These are phyloP conservation scores for Tupiocoris notatus DNA, from an alignment of 2,888 invertebrate species.

Conservation along the genomic window DNA sequence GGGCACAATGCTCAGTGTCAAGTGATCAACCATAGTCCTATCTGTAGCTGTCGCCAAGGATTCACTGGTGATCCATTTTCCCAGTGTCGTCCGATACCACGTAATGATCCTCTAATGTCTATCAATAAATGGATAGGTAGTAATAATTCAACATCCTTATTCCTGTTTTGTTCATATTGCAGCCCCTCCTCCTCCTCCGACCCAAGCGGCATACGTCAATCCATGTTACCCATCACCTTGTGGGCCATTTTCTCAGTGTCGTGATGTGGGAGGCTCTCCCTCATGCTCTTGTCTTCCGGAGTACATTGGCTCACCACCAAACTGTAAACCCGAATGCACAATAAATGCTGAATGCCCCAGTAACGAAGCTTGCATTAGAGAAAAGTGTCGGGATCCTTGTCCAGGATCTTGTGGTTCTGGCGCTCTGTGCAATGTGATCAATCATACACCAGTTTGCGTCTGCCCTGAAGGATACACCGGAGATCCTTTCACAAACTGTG, in stretches of 20 bases:
- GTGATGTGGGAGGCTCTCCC: conserved; percentile 47
- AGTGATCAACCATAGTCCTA: conserved; percentile 75
- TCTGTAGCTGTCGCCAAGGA: conserved; percentile 73
- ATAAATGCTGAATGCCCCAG: conserved; percentile 80
- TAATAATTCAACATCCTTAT: background rate
- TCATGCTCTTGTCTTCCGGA: conserved; percentile 73
- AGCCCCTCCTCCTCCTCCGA: conserved; percentile 41
- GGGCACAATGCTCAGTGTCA: conserved; percentile 76
- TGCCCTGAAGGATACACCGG: conserved; percentile 53
- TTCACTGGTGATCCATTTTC: conserved; percentile 81
- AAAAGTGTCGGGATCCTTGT: conserved; percentile 78
- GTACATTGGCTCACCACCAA: conserved; percentile 80
- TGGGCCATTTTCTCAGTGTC: conserved; percentile 58
- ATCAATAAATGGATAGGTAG: background rate
- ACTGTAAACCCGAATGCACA: conserved; percentile 78
- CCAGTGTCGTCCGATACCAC: conserved; percentile 62
- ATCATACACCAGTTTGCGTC: conserved; percentile 59
- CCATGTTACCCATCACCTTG: conserved; percentile 55
- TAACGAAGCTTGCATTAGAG: conserved; percentile 69
- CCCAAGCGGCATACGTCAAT: conserved; percentile 51
- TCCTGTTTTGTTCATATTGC: conserved; percentile 10
- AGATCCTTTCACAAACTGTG: conserved; percentile 65
- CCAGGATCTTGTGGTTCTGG: conserved; percentile 71
- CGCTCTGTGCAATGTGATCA: conserved; percentile 65
- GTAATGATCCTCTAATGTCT: conserved; percentile 54